phyloP scores from a whole-genome alignment of 2,113 vertebrate genomes.

The Xiphias gladius region DNA sequence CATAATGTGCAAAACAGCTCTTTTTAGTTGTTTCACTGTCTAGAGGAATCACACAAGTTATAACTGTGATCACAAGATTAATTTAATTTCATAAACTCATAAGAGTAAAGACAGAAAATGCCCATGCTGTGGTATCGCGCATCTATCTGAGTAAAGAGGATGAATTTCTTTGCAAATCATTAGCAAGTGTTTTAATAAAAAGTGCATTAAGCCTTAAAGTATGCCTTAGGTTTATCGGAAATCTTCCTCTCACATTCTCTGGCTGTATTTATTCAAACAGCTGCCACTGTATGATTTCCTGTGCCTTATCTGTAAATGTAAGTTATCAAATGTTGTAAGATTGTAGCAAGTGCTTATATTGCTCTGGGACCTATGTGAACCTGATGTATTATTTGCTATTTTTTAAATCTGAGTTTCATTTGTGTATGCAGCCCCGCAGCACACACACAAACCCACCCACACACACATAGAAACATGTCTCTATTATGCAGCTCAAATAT shows the following conservation, averaged over 20 bases:
- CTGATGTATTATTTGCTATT: slow-evolving; percentile 53
- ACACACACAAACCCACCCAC: slow-evolving; percentile 7
- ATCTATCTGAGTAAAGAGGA: slow-evolving; percentile 21
- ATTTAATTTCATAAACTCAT: slow-evolving; percentile 33
- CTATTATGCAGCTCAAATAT: not conserved
- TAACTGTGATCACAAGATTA: slow-evolving; percentile 31
- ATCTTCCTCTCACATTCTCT: slow-evolving; percentile 48
- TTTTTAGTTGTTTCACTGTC: slow-evolving; percentile 62
- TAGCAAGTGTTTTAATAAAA: slow-evolving; percentile 1
- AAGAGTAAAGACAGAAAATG: slow-evolving; percentile 1
- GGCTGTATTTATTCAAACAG: slow-evolving; percentile 63
- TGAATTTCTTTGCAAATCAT: slow-evolving; percentile 12
- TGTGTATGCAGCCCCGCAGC: slow-evolving; percentile 24
- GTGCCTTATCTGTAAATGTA: slow-evolving; percentile 76
- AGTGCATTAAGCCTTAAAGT: slow-evolving; percentile 21
- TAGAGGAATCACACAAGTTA: slow-evolving; percentile 40
- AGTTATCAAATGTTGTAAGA: slow-evolving; percentile 59
- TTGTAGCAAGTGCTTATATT: slow-evolving; percentile 64
- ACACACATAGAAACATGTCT: not conserved
- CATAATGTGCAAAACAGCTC: slow-evolving; percentile 60
- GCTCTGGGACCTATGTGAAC: slow-evolving; percentile 69
- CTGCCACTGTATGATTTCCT: slow-evolving; percentile 62
- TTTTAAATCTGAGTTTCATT: slow-evolving; percentile 31
- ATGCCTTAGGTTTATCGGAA: slow-evolving; percentile 32
- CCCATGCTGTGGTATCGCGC: not conserved